Percentiles rank a stretch among this genome's conserved stretches.
These are phyloP conservation scores for Aphidius colemani DNA, from an alignment of 2,888 invertebrate genomes.

Conservation along the genomic window DNA sequence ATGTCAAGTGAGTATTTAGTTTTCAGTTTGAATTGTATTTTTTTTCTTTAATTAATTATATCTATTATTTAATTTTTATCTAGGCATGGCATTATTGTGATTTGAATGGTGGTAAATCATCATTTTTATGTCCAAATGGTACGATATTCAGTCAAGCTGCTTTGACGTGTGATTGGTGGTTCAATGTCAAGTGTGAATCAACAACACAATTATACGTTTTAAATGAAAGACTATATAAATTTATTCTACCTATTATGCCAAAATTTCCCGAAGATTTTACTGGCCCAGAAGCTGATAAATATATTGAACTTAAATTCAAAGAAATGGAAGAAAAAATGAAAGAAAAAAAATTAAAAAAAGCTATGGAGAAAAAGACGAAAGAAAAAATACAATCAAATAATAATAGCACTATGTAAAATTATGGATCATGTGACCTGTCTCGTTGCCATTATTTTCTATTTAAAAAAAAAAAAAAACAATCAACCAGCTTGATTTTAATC, in stretches of 20 bases:
- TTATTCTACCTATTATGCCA: constrained; percentile 82
- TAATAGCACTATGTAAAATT: constrained; percentile 7
- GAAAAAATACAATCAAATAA: constrained; percentile 40
- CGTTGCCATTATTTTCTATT: constrained; percentile 41
- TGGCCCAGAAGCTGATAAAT: constrained; percentile 86
- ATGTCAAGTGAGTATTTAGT: constrained; percentile 70
- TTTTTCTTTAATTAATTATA: constrained; percentile 8
- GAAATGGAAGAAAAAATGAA: constrained; percentile 85
- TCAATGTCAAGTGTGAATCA: constrained; percentile 83
- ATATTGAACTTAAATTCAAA: constrained; percentile 80
- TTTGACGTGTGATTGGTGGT: constrained; percentile 92
- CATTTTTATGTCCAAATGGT: constrained; percentile 87
- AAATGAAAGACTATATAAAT: constrained; percentile 87
- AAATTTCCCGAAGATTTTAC: constrained; percentile 90
- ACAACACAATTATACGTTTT: constrained; percentile 85
- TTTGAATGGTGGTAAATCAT: constrained; percentile 86
- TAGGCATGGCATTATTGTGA: constrained; percentile 94
- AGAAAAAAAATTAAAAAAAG: constrained; percentile 64
- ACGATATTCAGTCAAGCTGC: constrained; percentile 90
- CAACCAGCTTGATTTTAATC: constrained; percentile 7
- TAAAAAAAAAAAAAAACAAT: neutral
- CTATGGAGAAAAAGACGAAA: constrained; percentile 45
- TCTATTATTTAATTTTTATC: constrained; percentile 34
- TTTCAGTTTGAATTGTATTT: too few species aligned
- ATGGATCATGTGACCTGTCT: constrained; percentile 31